Base-by-base conservation (phyloP, 1,140 invertebrate species). In the Pseudachorutes palmiensis region DNA sequence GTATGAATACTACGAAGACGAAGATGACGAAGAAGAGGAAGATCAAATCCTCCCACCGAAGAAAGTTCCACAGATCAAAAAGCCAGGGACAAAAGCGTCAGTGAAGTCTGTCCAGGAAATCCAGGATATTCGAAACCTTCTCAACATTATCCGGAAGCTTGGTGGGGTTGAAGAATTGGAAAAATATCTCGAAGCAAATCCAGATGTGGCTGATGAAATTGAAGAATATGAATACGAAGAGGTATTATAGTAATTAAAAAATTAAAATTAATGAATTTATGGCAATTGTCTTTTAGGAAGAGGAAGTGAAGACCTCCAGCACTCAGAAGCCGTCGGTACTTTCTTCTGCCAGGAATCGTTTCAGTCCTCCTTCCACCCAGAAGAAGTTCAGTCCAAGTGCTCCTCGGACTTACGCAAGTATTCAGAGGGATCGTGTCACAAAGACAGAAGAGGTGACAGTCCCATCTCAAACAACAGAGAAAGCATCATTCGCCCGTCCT, bases 101-200 rank as follows among this genome's bases (percentile, higher is more conserved):
- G 60, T 62, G 48, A 60, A 59, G 5, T 68, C 24, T 26, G 72
- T 55, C 1, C 67, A 72, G 75, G 88, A 91, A 78, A 89, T 92
- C 79, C 84, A 82, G 76, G 88, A 90, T 0, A 88, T 92, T 49
- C 91, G 91, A 76, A 89, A 92, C 76, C 77, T 92, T 0, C 87
- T 92, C 49, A 86, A 87, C 70, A 79, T 92, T 0, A 92, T 92
- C 51, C 90, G 88, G 75, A 91, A 91, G 85, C 62, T 74, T 2
- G 73, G 73, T 30, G 73, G 73, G 45, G 71, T 74, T 2, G 71
- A 74, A 60, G 70, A 75, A 55, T 48, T 74, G 49, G 71, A 75
- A 59, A 72, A 74, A 65, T 75, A 72, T 55, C 70, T 74, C 33
- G 70, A 74, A 57, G 72, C 72, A 9, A 74, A 72, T 63, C 70